Conservation (phyloP, 1,140 invertebrate species). For the Drosophila tsacasi region DNA sequence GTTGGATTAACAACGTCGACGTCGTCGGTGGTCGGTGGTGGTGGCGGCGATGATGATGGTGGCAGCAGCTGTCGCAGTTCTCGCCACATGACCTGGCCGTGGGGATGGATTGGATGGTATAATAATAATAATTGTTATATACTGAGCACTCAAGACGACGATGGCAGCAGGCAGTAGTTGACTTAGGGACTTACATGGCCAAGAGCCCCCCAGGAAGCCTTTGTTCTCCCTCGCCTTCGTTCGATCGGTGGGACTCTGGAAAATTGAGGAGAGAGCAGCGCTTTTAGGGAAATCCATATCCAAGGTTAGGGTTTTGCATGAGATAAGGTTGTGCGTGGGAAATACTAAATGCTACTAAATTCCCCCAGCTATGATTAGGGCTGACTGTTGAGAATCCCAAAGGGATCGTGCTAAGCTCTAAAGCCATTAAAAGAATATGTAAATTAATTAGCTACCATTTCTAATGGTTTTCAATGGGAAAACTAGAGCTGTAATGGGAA, state of each 20-base stretch:
- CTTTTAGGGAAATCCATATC: background rate
- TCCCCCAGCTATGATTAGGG: conserved; percentile 5
- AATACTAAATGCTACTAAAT: background rate
- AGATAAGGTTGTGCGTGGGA: background rate
- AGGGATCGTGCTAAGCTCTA: background rate
- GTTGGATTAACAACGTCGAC: conserved; percentile 47
- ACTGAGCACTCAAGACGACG: conserved; percentile 32
- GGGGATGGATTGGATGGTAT: conserved; percentile 25
- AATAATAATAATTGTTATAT: conserved; percentile 48
- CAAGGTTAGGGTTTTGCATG: background rate
- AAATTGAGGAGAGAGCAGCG: background rate
- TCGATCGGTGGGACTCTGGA: conserved; percentile 45
- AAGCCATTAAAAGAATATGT: background rate
- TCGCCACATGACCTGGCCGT: conserved; percentile 54
- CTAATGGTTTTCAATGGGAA: background rate
- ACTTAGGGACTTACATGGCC: conserved; percentile 51
- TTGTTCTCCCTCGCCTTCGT: conserved; percentile 23
- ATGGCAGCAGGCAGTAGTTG: conserved; percentile 20
- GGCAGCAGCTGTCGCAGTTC: conserved; percentile 52
- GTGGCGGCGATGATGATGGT: conserved; percentile 3
- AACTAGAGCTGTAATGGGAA: background rate
- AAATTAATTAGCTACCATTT: background rate
- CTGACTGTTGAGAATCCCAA: background rate
- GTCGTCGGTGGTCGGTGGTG: conserved; percentile 11
- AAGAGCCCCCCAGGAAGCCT: conserved; percentile 35